Percentiles rank a stretch among this genome's conserved stretches.
Conservation (phyloP, 2,888 invertebrate species). For the Sepioteuthis lessoniana region DNA sequence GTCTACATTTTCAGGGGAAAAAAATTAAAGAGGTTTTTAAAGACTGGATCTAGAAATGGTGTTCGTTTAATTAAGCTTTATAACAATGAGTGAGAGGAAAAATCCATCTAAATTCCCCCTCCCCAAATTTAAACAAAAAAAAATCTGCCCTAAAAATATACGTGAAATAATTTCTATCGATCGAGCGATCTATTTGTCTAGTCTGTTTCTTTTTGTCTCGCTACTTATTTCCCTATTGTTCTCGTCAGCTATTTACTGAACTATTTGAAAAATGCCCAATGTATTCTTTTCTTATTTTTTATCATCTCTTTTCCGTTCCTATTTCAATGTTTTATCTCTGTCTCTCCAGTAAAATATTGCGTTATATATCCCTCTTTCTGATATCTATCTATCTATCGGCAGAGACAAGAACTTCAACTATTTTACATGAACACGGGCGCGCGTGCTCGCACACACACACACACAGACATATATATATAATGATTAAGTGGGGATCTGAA, state of each 20-base stretch:
- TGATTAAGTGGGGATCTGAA: too few species aligned
- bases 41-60: neutral
- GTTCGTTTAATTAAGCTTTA: neutral
- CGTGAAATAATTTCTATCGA: neutral
- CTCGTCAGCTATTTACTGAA: neutral
- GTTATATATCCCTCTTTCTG: too few species aligned
- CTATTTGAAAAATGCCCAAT: too few species aligned
- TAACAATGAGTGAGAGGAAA: neutral
- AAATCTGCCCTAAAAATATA: neutral
- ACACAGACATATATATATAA: too few species aligned
- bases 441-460: too few species aligned
- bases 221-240: neutral
- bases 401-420: too few species aligned
- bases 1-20: neutral
- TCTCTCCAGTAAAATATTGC: too few species aligned
- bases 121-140: neutral
- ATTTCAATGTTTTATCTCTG: too few species aligned
- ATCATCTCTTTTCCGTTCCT: too few species aligned
- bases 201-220: neutral
- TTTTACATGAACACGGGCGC: too few species aligned
- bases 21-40: neutral
- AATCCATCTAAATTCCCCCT: neutral
- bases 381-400: too few species aligned
- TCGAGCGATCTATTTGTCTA: neutral
- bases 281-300: too few species aligned